Base-by-base conservation (phyloP, 2,113 vertebrate species). In the Seriola rivoliana region DNA sequence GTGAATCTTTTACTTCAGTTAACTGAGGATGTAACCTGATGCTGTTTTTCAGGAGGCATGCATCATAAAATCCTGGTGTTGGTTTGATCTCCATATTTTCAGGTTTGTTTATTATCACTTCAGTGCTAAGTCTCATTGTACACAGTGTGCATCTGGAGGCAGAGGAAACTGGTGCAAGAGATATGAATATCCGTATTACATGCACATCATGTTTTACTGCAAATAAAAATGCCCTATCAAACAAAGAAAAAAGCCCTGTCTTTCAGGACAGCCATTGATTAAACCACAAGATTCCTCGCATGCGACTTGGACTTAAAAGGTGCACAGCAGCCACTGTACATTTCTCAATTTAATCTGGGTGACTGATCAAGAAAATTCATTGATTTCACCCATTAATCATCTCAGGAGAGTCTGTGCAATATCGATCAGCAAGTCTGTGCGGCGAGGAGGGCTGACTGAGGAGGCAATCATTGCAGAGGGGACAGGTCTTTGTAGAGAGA, bases 311-410 rank as follows among this genome's bases (percentile, higher is more conserved):
- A 60, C 68, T 42, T 71, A 57, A 29, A 29, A 7, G 46, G 38
- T 3, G 9, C 13, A 25, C 40, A 58, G 54, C 48, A 52, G 57
- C 11, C 85, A 54, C 59, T 38, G 32, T 38, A 46, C 32, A 84
- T 75, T 68, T 86, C 77, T 82, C 81, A 50, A 75, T 86, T 87
- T 80, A 80, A 88, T 88, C 80, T 50, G 69, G 54, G 67, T 52
- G 81, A 87, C 71, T 74, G 81, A 87, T 91, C 88, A 73, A 71
- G 71, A 88, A 81, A 84, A 87, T 60, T 5, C 34, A 81, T 58
- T n/a, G 77, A 90, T 83, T 82, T 64, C 55, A 65, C 72, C 82
- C 78, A 89, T 89, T 79, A 82, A 90, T 91, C 90, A 89, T 84
- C 72, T 90, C 65, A 54, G 55, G 85, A 82, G 74, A 90, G 84